Evolutionary conservation across 2,888 invertebrate species (phyloP), one percentile per base, ranked within the genome.

Genomic region (Xylota sylvarum): DNA sequence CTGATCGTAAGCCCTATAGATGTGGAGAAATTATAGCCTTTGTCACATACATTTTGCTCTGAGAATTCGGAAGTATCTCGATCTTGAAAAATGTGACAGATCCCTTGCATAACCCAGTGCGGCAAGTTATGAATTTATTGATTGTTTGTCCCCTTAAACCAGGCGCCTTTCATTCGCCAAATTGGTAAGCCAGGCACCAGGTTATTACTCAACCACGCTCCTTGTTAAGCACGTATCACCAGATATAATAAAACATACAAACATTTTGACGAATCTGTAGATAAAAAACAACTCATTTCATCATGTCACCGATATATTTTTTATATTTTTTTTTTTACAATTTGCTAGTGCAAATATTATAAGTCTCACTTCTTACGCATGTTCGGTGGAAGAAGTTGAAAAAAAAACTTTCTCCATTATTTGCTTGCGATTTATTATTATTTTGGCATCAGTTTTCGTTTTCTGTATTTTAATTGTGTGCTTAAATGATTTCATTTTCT

Each of bases 331-430:
- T 12, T 23, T 23, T 14, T 37, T 27, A 27, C 9, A 32, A 14
- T 14, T 50, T n/a, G 52, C 43, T 35, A 67, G 67, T 60, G 74
- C 74, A 74, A 81, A 74, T 80, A 80, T 65, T 35, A 65, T 12
- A 80, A 58, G 65, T 43, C 73, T 80, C 17, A 58, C 56, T 58
- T 55, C 27, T 55, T 62, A 72, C 70, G 62, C 64, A 70, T 58
- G 32, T 50, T 65, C 35, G 30, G 10, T 23, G 50, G 46, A 55
- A 43, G 43, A 73, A 58, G 43, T 30, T 30, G 14, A 10, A 37
- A 37, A 37, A 3, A 46, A 67, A 67, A 76, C 65, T 81, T 81
- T 81, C 74, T 43, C 80, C 67, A 74, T 81, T 77, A 78, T 72
- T 72, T 77, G 58, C 62, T 50, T 46, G 48, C 56, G 19, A 60